phyloP scores from a whole-genome alignment of 2,888 invertebrate genomes.

The Yponomeuta plumbellus region DNA sequence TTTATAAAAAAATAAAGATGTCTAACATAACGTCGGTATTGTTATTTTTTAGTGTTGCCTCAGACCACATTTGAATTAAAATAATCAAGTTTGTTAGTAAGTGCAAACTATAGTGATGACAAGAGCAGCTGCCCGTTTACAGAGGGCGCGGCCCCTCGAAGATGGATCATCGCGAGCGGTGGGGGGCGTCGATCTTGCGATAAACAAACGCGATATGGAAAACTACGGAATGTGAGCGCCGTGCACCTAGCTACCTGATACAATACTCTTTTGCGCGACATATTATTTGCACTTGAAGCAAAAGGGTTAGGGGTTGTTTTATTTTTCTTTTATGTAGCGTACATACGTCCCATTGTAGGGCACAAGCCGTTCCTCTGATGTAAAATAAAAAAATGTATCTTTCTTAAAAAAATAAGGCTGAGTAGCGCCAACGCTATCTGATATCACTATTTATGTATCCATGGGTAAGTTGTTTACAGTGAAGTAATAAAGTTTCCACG shows the following conservation, averaged over 20 bases:
- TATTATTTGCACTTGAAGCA: neutral
- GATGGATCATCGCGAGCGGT: conserved; percentile 65
- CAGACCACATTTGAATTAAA: neutral
- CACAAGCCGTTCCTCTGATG: no score
- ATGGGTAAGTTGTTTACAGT: no score
- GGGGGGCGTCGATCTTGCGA: conserved; percentile 55
- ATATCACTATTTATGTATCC: no score
- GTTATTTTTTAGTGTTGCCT: no score
- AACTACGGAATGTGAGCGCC: conserved; percentile 43
- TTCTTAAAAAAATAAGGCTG: no score
- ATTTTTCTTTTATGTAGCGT: no score
- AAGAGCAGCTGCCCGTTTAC: conserved; percentile 36
- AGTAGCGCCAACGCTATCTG: no score
- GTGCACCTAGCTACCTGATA: conserved; percentile 6
- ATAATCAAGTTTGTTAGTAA: neutral
- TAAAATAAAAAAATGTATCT: no score
- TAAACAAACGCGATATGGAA: conserved; percentile 63
- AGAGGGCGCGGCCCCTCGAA: conserved; percentile 40
- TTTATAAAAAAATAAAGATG: no score
- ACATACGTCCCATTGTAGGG: no score
- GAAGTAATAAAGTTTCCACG: no score
- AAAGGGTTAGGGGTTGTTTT: neutral
- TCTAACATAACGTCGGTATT: no score
- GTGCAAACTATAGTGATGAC: neutral
- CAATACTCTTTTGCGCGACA: neutral